Base-by-base conservation (phyloP, 1,140 invertebrate genomes). In the Streblospio benedicti region DNA sequence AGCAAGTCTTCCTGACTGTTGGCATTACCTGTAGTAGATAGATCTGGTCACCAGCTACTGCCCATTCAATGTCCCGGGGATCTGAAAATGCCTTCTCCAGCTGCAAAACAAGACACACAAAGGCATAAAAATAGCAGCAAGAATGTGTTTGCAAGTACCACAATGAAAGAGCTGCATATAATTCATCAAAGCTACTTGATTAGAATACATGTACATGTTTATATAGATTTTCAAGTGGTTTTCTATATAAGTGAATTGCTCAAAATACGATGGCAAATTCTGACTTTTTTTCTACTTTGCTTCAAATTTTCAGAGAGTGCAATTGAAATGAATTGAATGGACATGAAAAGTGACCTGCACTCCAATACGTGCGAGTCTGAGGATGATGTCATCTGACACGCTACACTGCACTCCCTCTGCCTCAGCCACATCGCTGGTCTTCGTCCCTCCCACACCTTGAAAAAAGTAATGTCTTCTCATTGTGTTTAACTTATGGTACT, bases 31-130 rank as follows among this genome's bases (percentile, higher is more conserved):
- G 76, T 30, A 78, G 59, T 25, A 77, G 51, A 52, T 68, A 75
- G 4, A 76, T 63, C 16, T 65, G 35, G n/a, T 47, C 27, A 6
- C 63, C 65, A 32, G 51, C 49, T 9, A 78, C 57, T 0, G 76
- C 77, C 70, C 77, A 91, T 77, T 91, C 88, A 35, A 91, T 83
- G 72, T 91, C 88, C 65, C 87, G 80, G 0, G 84, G 79, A 6
- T 78, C 77, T 6, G 84, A 83, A 77, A 86, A 89, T 16, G 81
- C 66, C 33, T 80, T 67, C 68, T 89, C 86, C 44, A 88, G 74
- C 12, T 75, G 59, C 12, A 85, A 69, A 0, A 82, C 85, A 45
- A 86, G 38, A 45, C 67, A 31, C 64, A 73, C 18, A 50, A 38
- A 9, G 49, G 31, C 35, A 41, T 9, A 41, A 41, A 9, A 41